Conservation (phyloP, 2,888 invertebrate genomes). For the Sesia bembeciformis region DNA sequence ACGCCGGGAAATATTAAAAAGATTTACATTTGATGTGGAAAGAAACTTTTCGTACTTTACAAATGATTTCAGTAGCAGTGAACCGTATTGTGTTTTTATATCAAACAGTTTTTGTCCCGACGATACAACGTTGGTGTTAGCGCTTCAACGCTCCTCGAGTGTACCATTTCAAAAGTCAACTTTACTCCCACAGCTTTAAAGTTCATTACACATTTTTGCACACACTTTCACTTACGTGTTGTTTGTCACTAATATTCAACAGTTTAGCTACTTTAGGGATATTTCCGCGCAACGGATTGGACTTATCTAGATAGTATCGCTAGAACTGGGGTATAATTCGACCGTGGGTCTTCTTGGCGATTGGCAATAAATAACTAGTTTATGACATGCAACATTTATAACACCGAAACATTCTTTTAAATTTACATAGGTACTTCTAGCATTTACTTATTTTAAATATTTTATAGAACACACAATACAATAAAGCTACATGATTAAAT, state of each 20-base stretch:
- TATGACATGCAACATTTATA: too few relatives aligned
- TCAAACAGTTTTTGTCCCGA: constrained; percentile 1
- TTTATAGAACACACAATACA: too few relatives aligned
- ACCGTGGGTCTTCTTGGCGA: not conserved
- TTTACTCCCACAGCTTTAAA: not conserved
- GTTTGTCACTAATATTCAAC: constrained; percentile 6
- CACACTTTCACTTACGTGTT: constrained; percentile 2
- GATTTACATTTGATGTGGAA: not conserved
- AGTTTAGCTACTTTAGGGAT: constrained; percentile 18
- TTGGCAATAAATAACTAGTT: too few relatives aligned
- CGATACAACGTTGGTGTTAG: not conserved
- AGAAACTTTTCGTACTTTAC: not conserved
- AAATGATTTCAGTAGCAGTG: not conserved
- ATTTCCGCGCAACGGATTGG: constrained; percentile 21
- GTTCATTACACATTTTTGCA: not conserved
- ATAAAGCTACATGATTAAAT: too few relatives aligned
- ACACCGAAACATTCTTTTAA: too few relatives aligned
- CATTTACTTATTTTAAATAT: too few relatives aligned
- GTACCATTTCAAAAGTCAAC: not conserved
- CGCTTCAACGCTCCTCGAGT: not conserved
- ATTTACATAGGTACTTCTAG: too few relatives aligned
- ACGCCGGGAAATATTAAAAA: too few relatives aligned
- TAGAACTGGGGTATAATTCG: not conserved
- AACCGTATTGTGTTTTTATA: not conserved
- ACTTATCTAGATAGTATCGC: not conserved